Conservation (phyloP, 2,113 vertebrate genomes). For the Gorsachius goisagi region DNA sequence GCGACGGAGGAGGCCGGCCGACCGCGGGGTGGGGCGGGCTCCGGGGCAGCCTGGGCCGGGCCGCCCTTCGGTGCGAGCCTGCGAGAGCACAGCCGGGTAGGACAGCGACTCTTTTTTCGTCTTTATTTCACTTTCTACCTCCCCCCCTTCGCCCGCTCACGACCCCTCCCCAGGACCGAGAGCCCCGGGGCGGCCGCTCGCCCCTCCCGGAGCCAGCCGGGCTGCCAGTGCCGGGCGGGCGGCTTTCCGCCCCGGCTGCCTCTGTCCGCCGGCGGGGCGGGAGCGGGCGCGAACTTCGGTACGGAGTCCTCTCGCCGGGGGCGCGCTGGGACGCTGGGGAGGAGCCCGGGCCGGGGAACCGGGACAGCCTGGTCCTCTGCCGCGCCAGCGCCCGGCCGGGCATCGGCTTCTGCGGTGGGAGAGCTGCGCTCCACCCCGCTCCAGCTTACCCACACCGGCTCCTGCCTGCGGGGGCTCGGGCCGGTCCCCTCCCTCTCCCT, state of each 20-base stretch:
- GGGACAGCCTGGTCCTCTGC: neutral
- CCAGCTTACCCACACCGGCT: fast-evolving
- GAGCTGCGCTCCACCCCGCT: neutral
- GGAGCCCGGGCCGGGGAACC: neutral
- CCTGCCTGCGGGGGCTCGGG: fast-evolving
- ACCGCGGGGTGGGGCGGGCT: neutral
- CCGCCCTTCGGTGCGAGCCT: neutral
- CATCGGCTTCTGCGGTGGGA: neutral
- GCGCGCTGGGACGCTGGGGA: neutral
- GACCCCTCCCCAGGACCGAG: neutral
- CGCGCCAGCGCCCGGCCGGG: neutral
- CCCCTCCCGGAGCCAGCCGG: neutral
- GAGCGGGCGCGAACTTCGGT: fast-evolving
- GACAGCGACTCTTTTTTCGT: neutral
- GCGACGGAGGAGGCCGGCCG: neutral
- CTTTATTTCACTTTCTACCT: neutral
- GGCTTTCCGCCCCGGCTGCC: neutral
- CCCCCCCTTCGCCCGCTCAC: too few relatives aligned
- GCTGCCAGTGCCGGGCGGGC: neutral
- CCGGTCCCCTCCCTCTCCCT: neutral
- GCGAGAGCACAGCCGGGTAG: neutral
- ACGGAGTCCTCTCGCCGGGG: neutral
- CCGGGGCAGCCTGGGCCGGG: neutral
- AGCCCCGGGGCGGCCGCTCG: neutral
- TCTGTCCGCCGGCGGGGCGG: neutral